Conservation (phyloP, 2,797 vertebrate species). For the Acanthopagrus latus region DNA sequence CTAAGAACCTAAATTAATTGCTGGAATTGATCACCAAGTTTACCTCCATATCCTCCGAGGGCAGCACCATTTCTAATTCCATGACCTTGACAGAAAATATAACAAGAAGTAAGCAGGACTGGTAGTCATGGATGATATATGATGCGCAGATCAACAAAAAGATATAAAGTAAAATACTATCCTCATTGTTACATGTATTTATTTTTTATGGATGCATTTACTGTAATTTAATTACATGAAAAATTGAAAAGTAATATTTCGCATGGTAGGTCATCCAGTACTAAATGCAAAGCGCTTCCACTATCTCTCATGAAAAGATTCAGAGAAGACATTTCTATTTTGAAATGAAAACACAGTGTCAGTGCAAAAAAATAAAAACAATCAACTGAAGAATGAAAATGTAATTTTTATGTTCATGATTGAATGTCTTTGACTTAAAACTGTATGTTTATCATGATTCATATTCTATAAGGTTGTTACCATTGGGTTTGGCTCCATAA, state of each 20-base stretch:
- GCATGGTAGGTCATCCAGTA: too few relatives aligned
- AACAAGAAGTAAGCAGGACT: neutral
- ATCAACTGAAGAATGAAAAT: neutral
- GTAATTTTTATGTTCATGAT: too few relatives aligned
- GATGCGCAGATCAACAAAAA: neutral
- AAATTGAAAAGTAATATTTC: too few relatives aligned
- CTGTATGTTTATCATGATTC: too few relatives aligned
- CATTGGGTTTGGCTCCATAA: conserved; percentile 56
- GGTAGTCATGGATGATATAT: neutral
- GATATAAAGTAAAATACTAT: neutral
- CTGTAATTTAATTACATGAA: conserved; percentile 1
- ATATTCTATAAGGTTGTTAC: conserved; percentile 29
- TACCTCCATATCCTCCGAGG: conserved; percentile 50
- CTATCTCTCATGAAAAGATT: neutral
- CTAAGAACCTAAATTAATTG: too few relatives aligned
- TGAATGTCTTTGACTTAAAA: too few relatives aligned
- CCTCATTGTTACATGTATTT: neutral
- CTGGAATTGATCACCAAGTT: conserved; percentile 41
- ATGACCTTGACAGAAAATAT: conserved; percentile 45
- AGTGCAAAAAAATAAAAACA: neutral
- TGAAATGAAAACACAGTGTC: neutral
- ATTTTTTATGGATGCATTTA: neutral
- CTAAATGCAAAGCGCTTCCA: neutral
- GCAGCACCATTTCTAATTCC: conserved; percentile 59
- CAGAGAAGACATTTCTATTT: neutral